These are phyloP conservation scores for Fabriciana adippe DNA, from an alignment of 2,888 invertebrate species.

Conservation along the genomic window DNA sequence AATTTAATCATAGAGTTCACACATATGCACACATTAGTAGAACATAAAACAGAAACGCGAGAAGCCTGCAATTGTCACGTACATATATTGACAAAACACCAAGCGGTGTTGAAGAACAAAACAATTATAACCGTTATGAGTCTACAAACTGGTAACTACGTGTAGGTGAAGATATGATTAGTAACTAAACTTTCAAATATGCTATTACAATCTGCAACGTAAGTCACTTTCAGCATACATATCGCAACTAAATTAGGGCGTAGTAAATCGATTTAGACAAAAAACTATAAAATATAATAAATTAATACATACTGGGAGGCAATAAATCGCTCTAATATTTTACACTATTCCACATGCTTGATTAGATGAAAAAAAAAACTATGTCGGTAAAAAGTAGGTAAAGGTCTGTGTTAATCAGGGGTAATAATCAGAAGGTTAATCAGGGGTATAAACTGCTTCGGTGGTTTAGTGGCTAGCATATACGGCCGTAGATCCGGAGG, in stretches of 20 bases:
- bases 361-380: no score
- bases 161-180: constrained; percentile 41
- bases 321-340: no score
- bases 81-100: constrained; percentile 66
- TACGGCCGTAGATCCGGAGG: no score
- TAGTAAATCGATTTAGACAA: no score
- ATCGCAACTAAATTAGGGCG: neutral
- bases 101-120: constrained; percentile 47
- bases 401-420: no score
- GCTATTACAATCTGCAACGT: neutral
- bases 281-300: no score
- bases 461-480: no score
- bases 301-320: no score
- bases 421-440: no score
- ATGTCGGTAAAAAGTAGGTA: no score
- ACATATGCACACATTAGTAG: constrained; percentile 33
- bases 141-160: constrained; percentile 55
- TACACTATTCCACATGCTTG: no score
- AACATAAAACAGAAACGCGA: constrained; percentile 41
- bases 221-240: neutral
- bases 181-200: constrained; percentile 28
- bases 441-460: no score
- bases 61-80: constrained; percentile 28
- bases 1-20: constrained; percentile 6
- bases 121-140: constrained; percentile 49